Evolutionary conservation across 2,888 invertebrate genomes (phyloP), one percentile per base, ranked within the genome.

Genomic region (Ochropleura plecta): DNA sequence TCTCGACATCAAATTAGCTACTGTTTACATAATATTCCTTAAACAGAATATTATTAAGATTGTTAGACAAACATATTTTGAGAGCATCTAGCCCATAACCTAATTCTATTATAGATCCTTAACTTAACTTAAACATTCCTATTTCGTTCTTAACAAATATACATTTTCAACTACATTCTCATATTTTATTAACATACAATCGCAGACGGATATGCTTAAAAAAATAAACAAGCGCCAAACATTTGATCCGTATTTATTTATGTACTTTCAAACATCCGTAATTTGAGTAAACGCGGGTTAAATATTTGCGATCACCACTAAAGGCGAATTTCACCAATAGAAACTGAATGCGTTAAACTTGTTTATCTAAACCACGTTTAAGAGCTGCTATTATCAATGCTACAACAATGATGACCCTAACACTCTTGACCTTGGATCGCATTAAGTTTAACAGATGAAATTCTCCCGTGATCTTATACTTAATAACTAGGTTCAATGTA

Each of bases 21-120:
- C 53, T 30, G n/a, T 70, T 67, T 76, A 64, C 16, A 12, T 46
- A 85, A 76, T 40, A 70, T 60, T 85, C 69, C 77, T 81, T 66
- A 81, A 76, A 85, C 70, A 76, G 55, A 85, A 76, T 40, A 68
- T 82, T 57, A 71, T 5, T 40, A 51, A 40, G 16, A 53, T 55
- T 10, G 16, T 14, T 18, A 40, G 30, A 57, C 14, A 12, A 72
- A 49, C 42, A 48, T 30, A 64, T 60, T 51, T 62, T 46, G 0
- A 42, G 40, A 72, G 69, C 72, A 42, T 82, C 72, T 51, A 82
- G 78, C 78, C 8, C 78, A 10, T 30, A 20, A 8, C 10, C 12
- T 60, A 49, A 48, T n/a, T 16, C 5, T 51, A 63, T n/a, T 42
- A 60, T 14, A 6, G 18, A 44, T 42, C 6, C 5, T 48, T 75